Evolutionary conservation across 2,113 vertebrate species (phyloP).

Genomic region (Embiotoca jacksoni): DNA sequence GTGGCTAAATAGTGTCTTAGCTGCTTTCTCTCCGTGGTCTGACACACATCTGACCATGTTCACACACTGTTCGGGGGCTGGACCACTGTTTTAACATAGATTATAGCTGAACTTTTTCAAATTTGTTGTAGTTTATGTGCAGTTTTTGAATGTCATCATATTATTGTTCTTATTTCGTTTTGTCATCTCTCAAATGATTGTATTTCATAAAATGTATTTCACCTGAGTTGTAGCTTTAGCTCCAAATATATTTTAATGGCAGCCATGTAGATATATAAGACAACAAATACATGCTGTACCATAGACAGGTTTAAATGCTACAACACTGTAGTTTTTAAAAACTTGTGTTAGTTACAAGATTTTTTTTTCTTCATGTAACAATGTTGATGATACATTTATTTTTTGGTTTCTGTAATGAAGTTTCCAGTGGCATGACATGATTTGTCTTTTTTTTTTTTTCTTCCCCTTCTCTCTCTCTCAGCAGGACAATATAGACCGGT

Average conservation of each 20-base stretch:
- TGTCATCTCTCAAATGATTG: not conserved
- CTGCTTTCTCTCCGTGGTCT: not conserved
- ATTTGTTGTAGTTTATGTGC: not conserved
- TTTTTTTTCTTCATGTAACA: too few relatives aligned
- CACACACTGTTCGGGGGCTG: conserved; percentile 8
- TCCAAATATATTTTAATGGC: too few relatives aligned
- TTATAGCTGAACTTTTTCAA: too few relatives aligned
- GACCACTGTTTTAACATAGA: not conserved
- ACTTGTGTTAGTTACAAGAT: too few relatives aligned
- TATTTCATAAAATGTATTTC: too few relatives aligned
- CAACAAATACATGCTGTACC: too few relatives aligned
- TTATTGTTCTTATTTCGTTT: not conserved
- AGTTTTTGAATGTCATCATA: not conserved
- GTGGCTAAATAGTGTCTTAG: not conserved
- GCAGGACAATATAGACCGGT: conserved; percentile 92
- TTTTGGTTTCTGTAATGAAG: too few relatives aligned
- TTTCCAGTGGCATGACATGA: not conserved
- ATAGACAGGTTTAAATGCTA: not conserved
- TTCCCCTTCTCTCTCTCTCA: conserved; percentile 50
- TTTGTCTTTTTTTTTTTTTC: not conserved
- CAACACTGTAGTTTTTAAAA: not conserved
- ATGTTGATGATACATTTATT: too few relatives aligned
- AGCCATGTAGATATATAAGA: too few relatives aligned
- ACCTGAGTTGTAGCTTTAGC: too few relatives aligned
- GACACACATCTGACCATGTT: conserved; percentile 42